Percentiles rank a stretch among this genome's conserved stretches.
Conservation (phyloP, 2,888 invertebrate species). For the Adelphocoris suturalis region DNA sequence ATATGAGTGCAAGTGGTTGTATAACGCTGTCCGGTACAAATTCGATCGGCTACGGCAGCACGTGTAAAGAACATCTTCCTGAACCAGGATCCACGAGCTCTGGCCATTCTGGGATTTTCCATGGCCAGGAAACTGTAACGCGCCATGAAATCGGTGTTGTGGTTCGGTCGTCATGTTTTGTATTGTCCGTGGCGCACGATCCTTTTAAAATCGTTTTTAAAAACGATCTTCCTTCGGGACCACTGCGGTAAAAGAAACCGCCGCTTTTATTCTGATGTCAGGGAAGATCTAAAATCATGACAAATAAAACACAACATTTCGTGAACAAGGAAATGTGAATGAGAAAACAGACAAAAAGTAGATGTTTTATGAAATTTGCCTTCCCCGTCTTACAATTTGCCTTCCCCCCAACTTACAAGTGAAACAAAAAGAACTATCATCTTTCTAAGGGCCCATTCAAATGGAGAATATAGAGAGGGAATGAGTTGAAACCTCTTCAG, state of each 20-base stretch:
- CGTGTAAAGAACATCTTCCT: conserved; percentile 32
- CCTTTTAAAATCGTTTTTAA: not conserved
- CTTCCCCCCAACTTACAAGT: no score
- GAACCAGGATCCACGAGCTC: conserved; percentile 36
- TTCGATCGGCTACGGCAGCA: not conserved
- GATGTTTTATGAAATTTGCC: no score
- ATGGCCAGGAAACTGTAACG: conserved; percentile 21
- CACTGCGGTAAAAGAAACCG: not conserved
- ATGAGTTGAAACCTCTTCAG: no score
- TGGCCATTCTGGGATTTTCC: not conserved
- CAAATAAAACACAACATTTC: no score
- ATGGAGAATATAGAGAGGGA: no score
- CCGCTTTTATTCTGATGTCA: not conserved
- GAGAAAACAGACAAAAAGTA: no score
- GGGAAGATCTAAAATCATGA: no score
- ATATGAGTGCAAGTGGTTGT: not conserved
- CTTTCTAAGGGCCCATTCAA: no score
- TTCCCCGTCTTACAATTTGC: no score
- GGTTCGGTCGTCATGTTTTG: not conserved
- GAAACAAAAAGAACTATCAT: no score
- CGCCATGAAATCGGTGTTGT: not conserved
- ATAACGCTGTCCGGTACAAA: not conserved
- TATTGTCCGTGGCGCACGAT: conserved; percentile 13
- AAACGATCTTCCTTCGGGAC: not conserved
- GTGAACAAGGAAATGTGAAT: no score